Base-by-base conservation (phyloP, 2,888 invertebrate genomes). In the Andrena haemorrhoa region DNA sequence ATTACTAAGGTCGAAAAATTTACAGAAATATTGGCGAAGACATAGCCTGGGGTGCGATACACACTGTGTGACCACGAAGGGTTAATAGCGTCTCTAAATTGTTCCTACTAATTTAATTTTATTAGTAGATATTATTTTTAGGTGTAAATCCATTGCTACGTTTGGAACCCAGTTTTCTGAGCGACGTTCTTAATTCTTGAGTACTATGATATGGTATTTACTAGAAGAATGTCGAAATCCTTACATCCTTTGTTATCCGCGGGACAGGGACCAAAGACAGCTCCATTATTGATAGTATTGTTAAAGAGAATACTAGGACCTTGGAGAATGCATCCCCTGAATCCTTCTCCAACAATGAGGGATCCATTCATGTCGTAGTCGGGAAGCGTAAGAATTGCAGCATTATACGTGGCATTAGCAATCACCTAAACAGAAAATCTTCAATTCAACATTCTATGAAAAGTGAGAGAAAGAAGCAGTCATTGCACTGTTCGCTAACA, bases 271-370 rank as follows among this genome's bases (percentile, higher is more conserved):
- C 97, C 97, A 94, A 98, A 97, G 53, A 95, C 94, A 1, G 97
- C 97, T 91, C 97, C 96, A 87, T 95, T 95, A 69, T 95, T 95
- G 89, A 96, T 95, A 86, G 96, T 95, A 76, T 95, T 94, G 84
- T 95, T 95, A 94, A 98, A 97, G 90, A 97, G 96, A 56, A 98
- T 95, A 84, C 97, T 97, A n/a, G 98, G 98, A 0, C 98, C 98
- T 95, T 98, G 97, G 89, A 96, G 95, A 82, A 98, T 95, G 94
- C 98, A 98, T 84, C 98, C 98, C 90, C 96, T 96, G 94, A 97
- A 98, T 88, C 96, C 96, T 92, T 96, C 96, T 65, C 98, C 98
- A 82, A 98, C 96, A 85, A 97, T 96, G 88, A 98, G 94, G 83
- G 96, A 96, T 31, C 97, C 96, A 85, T 96, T 96, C 88, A 95